Evolutionary conservation across 2,888 invertebrate genomes (phyloP).

Genomic region (Diarsia mendica): DNA sequence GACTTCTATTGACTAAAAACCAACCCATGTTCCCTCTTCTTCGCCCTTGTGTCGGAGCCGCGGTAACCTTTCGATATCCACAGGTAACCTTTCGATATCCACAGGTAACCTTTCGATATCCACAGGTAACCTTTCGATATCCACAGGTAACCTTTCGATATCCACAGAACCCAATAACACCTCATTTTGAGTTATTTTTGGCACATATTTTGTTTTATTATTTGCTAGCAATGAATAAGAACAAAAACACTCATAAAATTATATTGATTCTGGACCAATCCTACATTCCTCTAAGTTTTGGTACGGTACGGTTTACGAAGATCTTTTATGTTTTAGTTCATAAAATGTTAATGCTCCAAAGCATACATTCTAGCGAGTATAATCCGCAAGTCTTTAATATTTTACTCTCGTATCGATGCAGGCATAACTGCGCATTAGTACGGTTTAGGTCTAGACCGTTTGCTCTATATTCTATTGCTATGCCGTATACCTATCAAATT

Average conservation of each 20-base stretch:
- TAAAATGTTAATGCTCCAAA: neutral
- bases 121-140: too few relatives aligned
- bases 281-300: neutral
- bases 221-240: neutral
- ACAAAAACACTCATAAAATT: neutral
- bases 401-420: slow-evolving; percentile 18
- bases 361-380: neutral
- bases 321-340: neutral
- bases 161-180: too few relatives aligned
- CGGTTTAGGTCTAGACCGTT: neutral
- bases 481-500: slow-evolving; percentile 6
- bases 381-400: slow-evolving; percentile 31
- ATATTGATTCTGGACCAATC: neutral
- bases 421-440: slow-evolving; percentile 13
- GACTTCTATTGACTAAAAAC: too few relatives aligned
- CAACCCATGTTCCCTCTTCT: too few relatives aligned
- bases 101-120: too few relatives aligned
- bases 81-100: too few relatives aligned
- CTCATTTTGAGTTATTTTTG: neutral
- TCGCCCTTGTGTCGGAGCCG: too few relatives aligned
- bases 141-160: too few relatives aligned
- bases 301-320: neutral
- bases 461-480: neutral
- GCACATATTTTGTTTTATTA: neutral
- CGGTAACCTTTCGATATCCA: too few relatives aligned